Evolutionary conservation across 1,140 invertebrate genomes (phyloP), one percentile per base, ranked within the genome.

Genomic region (Papilio helenus): DNA sequence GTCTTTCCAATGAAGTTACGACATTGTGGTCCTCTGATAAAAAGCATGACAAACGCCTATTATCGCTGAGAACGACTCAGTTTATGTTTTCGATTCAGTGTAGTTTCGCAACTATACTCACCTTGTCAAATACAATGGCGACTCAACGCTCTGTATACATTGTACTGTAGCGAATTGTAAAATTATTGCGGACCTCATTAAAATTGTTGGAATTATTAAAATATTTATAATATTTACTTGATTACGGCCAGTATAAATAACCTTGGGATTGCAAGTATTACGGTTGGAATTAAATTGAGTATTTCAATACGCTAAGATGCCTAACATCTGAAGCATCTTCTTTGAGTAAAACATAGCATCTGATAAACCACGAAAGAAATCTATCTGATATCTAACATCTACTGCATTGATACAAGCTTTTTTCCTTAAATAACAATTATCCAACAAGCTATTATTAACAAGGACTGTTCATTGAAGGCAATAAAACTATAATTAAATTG

Each of bases 41-140:
- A 88, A 89, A 90, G 87, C 83, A 87, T 89, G 82, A 87, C 88
- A 89, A 88, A 85, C 79, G 61, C 81, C 77, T 81, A 84, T 86
- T 86, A 86, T 83, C 61, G 74, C 82, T 80, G 83, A 83, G 81
- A 84, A 85, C 77, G 81, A 90, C 86, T 86, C 72, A 77, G 80
- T 73, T 81, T 82, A 81, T 82, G 79, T 84, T 84, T 81, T 83
- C 79, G 72, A 82, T 81, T 84, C 76, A 83, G 46, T 51, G 16
- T 49, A 65, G 77, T 86, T 81, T 85, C 79, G 80, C 81, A 87
- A 87, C 73, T 76, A 61, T 77, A 23, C 79, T 87, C 81, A 85
- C 86, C 86, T 88, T 88, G 86, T 79, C 42, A 72, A 65, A 58
- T 65, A 86, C 85, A 86, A 86, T 84, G 65, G 81, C 46, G 58